Conservation (phyloP, 2,113 vertebrate genomes). For the Saguinus midas region DNA sequence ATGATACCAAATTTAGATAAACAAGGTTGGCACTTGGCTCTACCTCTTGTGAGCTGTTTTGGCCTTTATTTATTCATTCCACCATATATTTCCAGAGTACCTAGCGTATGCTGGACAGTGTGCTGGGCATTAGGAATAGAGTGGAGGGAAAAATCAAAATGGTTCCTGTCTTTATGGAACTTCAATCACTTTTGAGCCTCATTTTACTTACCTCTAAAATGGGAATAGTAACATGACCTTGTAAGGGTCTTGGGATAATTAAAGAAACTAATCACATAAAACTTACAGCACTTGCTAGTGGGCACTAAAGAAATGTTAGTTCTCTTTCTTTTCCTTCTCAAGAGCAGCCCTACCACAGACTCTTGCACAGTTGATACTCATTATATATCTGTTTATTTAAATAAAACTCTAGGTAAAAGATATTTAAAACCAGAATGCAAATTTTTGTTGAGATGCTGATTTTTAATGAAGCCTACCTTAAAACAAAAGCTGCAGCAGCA, state of each 20-base stretch:
- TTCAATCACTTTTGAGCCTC: neutral
- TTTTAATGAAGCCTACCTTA: neutral
- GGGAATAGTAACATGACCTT: neutral
- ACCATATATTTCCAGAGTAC: neutral
- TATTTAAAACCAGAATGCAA: neutral
- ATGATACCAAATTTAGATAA: too few species aligned
- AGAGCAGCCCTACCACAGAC: neutral
- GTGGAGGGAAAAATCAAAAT: neutral
- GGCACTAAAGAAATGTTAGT: neutral
- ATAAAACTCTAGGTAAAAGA: neutral
- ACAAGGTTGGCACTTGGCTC: neutral
- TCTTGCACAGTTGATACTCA: neutral
- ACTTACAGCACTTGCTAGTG: neutral
- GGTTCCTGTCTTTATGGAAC: neutral
- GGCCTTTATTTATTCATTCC: neutral
- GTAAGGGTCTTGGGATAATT: neutral
- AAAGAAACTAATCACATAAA: neutral
- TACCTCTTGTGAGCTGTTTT: neutral
- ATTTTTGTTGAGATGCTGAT: neutral
- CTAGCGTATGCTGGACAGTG: neutral
- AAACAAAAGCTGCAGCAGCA: neutral
- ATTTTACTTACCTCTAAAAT: slow-evolving; percentile 1
- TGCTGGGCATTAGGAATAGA: neutral
- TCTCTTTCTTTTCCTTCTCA: neutral
- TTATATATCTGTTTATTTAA: neutral